Base-by-base conservation (phyloP, 2,888 invertebrate genomes). In the Trichogramma dendrolimi region DNA sequence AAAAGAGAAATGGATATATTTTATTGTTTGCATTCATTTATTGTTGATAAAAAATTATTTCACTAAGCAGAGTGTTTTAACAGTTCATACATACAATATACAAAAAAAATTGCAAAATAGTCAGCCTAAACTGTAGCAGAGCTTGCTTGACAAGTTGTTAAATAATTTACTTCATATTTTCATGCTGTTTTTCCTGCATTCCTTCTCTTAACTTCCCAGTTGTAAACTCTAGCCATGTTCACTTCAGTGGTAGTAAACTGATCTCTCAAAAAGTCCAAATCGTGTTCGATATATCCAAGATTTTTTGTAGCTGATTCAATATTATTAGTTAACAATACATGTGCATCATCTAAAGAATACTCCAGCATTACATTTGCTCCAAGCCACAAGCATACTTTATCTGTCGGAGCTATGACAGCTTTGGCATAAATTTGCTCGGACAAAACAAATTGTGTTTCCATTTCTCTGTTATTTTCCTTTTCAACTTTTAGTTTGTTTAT, bases 221-320 rank as follows among this genome's bases (percentile, higher is more conserved):
- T 98, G 79, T 93, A 96, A 39, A 98, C 94, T 76, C 98, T 84
- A 42, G 98, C 97, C 94, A 98, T 96, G 79, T 97, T 98, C 39
- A 98, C 98, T 87, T 99, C 98, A 52, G 95, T 94, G 27, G 96
- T 98, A 11, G 98, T 99, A 75, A 94, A 91, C 81, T 98, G 98
- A 83, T 98, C 97, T 75, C 96, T 87, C 61, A 97, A 83, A 80
- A 95, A 97, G 80, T 96, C 94, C 71, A 97, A 85, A 82, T 97
- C 96, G 75, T 93, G 89, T 72, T 95, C 94, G 47, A 96, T 89
- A 79, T 89, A 90, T 63, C 84, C 84, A 64, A 96, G 82, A 80
- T 92, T 92, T 73, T 87, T 89, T 70, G 88, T 89, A 8, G 96
- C 96, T 55, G 91, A 87, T 58, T 86, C 85, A 78, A 92, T 88